phyloP scores from a whole-genome alignment of 2,888 invertebrate genomes.

The Agapostemon virescens region DNA sequence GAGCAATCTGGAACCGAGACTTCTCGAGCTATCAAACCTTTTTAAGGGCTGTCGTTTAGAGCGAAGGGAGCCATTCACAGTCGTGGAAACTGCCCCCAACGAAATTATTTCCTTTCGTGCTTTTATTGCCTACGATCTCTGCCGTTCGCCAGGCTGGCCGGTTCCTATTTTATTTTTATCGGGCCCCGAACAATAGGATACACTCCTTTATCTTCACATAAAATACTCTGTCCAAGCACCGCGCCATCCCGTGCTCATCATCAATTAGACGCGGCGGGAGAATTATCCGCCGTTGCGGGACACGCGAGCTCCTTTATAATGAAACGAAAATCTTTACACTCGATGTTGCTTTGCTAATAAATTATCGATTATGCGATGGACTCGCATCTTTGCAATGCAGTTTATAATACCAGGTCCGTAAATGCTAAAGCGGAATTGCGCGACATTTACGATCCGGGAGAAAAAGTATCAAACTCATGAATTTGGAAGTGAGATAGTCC shows the following conservation, averaged over 20 bases:
- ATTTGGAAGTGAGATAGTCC: too few species aligned
- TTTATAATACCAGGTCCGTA: too few species aligned
- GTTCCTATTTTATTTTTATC: conserved; percentile 12
- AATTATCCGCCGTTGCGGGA: neutral
- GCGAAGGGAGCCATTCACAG: conserved; percentile 45
- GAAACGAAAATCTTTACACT: neutral
- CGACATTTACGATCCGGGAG: too few species aligned
- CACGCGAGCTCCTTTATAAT: neutral
- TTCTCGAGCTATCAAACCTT: conserved; percentile 42
- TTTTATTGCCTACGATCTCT: conserved; percentile 45
- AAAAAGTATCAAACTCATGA: too few species aligned
- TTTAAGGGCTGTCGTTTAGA: conserved; percentile 43
- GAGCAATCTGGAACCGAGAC: conserved; percentile 55
- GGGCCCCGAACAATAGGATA: neutral
- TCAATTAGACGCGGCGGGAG: conserved; percentile 4
- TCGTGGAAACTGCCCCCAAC: conserved; percentile 8
- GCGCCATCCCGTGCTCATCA: conserved; percentile 10
- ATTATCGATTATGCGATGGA: neutral
- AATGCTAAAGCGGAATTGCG: too few species aligned
- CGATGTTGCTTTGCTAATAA: neutral
- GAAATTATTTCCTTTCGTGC: conserved; percentile 56
- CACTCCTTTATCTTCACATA: neutral
- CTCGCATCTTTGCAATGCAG: too few species aligned
- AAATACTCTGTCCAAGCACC: neutral
- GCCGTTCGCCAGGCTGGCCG: neutral